phyloP scores from a whole-genome alignment of 2,888 invertebrate species.

The Spialia ferax region DNA sequence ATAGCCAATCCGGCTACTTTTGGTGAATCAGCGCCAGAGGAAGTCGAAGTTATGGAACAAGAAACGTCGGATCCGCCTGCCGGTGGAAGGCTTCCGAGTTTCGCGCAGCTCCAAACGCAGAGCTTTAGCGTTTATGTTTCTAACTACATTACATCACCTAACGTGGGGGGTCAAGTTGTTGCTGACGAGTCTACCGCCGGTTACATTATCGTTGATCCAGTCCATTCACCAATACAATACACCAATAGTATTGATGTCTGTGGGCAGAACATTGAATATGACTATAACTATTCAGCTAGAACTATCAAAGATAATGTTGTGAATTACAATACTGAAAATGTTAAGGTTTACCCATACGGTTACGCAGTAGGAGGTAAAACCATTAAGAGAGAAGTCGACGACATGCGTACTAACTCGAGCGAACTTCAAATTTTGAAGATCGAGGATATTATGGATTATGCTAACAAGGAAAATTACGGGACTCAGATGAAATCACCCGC shows the following conservation, averaged over 20 bases:
- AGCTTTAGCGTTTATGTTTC: constrained; percentile 86
- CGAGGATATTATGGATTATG: constrained; percentile 82
- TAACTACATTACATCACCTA: constrained; percentile 87
- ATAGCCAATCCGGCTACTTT: constrained; percentile 93
- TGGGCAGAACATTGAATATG: constrained; percentile 71
- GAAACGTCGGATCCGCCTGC: constrained; percentile 73
- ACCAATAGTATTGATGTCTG: constrained; percentile 63
- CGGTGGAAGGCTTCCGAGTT: constrained; percentile 88
- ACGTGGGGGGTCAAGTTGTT: constrained; percentile 92
- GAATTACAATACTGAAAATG: constrained; percentile 68
- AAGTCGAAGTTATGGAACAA: constrained; percentile 80
- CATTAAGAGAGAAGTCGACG: constrained; percentile 71
- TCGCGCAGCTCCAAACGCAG: constrained; percentile 88
- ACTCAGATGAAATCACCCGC: constrained; percentile 81
- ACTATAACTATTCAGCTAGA: constrained; percentile 72
- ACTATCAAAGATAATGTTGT: constrained; percentile 69
- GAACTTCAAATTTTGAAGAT: constrained; percentile 78
- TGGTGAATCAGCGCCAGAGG: constrained; percentile 89
- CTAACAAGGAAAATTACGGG: constrained; percentile 83
- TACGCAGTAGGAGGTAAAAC: constrained; percentile 76
- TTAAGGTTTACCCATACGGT: constrained; percentile 71
- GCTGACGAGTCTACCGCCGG: constrained; percentile 83
- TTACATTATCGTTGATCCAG: constrained; percentile 78
- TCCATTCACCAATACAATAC: constrained; percentile 71
- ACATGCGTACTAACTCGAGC: constrained; percentile 64